Evolutionary conservation across 2,888 invertebrate species (phyloP), one percentile per base, ranked within the genome.

Genomic region (Meghimatium bilineatum): DNA sequence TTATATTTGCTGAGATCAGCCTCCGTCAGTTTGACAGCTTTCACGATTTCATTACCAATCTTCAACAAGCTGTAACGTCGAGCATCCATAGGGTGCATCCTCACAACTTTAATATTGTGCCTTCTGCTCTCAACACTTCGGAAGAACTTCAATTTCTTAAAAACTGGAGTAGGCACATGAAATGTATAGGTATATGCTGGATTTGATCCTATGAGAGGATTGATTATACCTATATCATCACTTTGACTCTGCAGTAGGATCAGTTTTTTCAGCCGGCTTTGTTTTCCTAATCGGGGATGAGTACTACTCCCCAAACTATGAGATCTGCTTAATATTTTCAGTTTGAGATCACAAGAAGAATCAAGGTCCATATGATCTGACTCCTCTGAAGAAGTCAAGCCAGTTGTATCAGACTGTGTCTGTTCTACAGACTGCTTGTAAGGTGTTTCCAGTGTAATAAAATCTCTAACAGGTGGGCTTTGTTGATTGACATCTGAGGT

Each of bases 1-100:
- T 67, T 84, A 52, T 84, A 72, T 32, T 69, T 79, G 36, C 83
- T 72, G 20, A 89, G 82, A 56, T 87, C 87, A 56, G 83, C 76
- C 1, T 83, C 82, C 14, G 89, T 86, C 26, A 92, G 83, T 52
- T 89, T 88, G 23, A 82, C 82, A 49, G 90, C 79, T 83, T 88
- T 87, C 0, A 92, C 90, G 32, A 90, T 85, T 80, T 91, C 92
- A 32, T 88, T 86, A 26, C 92, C 92, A 76, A 92, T 91, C 86
- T 92, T 92, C 34, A 92, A 77, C 83, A 92, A 83, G 79, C 91
- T 92, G 86, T 91, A 92, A 71, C 89, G 88, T 36, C 91, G 87
- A 5, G 92, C 92, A 89, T 91, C 92, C 89, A 88, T 92, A 23
- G 92, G 92, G 83, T 91, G 92, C 91, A 92, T 91, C 75, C 90